phyloP scores from a whole-genome alignment of 1,140 invertebrate species.

The Chelonus insularis region DNA sequence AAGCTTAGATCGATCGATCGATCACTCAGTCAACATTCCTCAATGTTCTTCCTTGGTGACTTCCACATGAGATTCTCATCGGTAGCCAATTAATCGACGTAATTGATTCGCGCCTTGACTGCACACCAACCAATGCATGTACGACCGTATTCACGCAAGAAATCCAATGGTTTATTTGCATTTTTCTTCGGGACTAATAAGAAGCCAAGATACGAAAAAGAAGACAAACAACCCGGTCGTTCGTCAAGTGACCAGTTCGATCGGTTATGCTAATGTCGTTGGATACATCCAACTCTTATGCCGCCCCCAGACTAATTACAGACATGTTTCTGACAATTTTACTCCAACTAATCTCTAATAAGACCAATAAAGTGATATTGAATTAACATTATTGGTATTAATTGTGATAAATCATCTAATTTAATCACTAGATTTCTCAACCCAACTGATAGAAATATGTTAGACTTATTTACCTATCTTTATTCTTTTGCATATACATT shows the following conservation, averaged over 20 bases:
- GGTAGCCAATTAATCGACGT: slow-evolving; percentile 23
- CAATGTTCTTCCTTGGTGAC: not conserved
- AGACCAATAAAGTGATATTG: too few species aligned
- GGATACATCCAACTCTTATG: not conserved
- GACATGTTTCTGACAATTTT: not conserved
- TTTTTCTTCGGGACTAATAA: slow-evolving; percentile 11
- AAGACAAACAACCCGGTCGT: not conserved
- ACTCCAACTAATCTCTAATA: not conserved
- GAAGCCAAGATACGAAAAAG: not conserved
- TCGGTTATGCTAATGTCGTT: slow-evolving; percentile 1
- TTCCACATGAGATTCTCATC: slow-evolving; percentile 1
- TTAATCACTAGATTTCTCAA: too few species aligned
- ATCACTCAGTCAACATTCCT: slow-evolving; percentile 10
- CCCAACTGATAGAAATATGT: too few species aligned
- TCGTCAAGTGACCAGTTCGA: slow-evolving; percentile 1
- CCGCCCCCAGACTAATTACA: slow-evolving; percentile 15
- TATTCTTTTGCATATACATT: too few species aligned
- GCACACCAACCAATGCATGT: not conserved
- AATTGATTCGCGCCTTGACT: slow-evolving; percentile 9
- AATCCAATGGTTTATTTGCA: slow-evolving; percentile 2
- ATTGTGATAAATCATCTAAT: not conserved
- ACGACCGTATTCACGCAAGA: not conserved
- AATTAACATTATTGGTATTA: not conserved
- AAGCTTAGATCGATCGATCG: slow-evolving; percentile 1
- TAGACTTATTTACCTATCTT: too few species aligned